A percentile compares a stretch with the other conserved stretches of the same genome.
Evolutionary conservation across 2,113 vertebrate genomes (phyloP).

Genomic region (Orthonyx spaldingii): DNA sequence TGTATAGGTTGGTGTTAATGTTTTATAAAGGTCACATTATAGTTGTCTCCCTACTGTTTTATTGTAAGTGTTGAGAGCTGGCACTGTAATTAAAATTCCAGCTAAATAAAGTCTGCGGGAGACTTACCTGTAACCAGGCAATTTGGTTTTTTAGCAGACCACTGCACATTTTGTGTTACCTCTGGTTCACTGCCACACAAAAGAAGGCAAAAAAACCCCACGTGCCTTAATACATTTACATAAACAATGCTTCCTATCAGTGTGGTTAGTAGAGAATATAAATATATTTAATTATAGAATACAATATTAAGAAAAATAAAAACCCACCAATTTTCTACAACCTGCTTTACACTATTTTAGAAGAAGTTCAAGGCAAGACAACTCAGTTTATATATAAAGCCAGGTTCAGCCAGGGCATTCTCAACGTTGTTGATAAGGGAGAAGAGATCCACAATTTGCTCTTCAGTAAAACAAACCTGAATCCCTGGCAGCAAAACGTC

Average conservation of each 20-base stretch:
- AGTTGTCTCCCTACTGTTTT: background rate
- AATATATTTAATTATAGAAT: background rate
- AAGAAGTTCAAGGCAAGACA: background rate
- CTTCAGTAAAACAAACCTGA: background rate
- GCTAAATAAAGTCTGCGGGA: slow-evolving; percentile 23
- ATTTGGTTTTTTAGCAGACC: slow-evolving; percentile 19
- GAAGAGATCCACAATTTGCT: background rate
- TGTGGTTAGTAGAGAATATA: background rate
- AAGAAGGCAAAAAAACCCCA: background rate
- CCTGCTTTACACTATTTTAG: background rate
- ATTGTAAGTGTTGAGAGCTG: background rate
- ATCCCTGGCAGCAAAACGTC: background rate
- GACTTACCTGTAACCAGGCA: background rate
- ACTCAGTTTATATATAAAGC: background rate
- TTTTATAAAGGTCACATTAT: slow-evolving; percentile 46
- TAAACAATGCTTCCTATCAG: background rate
- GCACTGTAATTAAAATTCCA: slow-evolving; percentile 50
- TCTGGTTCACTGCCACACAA: background rate
- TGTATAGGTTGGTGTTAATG: background rate
- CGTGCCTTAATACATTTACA: background rate
- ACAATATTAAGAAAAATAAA: background rate
- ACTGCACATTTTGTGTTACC: background rate
- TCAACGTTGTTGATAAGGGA: fast-evolving
- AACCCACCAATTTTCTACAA: background rate
- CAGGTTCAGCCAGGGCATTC: background rate